These are phyloP conservation scores for Aegithalos caudatus DNA, from an alignment of 2,113 vertebrate species.

Conservation along the genomic window DNA sequence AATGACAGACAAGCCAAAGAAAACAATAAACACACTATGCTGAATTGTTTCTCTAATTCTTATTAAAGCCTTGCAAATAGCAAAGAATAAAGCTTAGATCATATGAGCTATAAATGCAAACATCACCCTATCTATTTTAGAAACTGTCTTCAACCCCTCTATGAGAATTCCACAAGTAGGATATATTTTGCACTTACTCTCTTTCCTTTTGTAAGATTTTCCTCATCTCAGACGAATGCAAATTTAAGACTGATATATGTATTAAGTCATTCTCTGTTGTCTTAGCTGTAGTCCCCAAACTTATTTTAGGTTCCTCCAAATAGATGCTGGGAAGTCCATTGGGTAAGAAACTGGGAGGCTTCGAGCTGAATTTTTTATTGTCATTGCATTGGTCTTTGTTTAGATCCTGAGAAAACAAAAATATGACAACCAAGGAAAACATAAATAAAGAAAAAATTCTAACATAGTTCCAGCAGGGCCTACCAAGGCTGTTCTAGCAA, in stretches of 20 bases:
- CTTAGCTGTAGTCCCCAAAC: background rate
- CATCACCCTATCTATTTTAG: background rate
- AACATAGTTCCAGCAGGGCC: background rate
- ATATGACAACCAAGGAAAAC: background rate
- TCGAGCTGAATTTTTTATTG: background rate
- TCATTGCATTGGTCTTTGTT: background rate
- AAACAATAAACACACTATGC: background rate
- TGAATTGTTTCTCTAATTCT: background rate
- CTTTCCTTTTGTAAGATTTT: conserved; percentile 69
- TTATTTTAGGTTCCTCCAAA: background rate
- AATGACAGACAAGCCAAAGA: background rate
- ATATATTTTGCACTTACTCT: conserved; percentile 64
- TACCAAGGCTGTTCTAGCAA: background rate
- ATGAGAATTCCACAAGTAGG: background rate
- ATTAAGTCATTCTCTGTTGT: background rate
- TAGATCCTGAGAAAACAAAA: conserved; percentile 45
- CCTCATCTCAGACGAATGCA: conserved; percentile 53
- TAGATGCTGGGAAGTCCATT: background rate
- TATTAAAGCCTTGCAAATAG: background rate
- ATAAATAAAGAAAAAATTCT: background rate
- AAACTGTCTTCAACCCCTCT: background rate
- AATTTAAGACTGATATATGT: conserved; percentile 26
- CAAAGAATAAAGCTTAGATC: background rate
- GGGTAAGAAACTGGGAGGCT: background rate
- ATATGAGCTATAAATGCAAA: background rate